Evolutionary conservation across 2,113 vertebrate genomes (phyloP), one percentile per base, ranked within the genome.

Genomic region (Azemiops feae): DNA sequence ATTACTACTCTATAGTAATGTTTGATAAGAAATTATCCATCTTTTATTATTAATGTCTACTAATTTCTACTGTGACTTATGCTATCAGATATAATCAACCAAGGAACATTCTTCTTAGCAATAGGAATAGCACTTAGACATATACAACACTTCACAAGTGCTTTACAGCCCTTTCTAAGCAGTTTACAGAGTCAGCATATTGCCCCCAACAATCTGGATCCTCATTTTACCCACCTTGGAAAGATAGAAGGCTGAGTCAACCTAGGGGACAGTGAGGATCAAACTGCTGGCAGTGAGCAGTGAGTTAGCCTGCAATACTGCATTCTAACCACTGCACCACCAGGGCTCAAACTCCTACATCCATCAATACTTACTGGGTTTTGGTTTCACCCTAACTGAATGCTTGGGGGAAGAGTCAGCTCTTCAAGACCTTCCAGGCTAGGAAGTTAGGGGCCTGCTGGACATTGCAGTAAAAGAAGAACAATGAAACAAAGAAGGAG

Each of bases 401-500:
- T 39, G 69, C 7, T 39, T 39, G 34, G 34, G 4, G 34, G 34
- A 81, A 81, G 69, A 81, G 2, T 39, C n/a, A 81, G 34, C 6
- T 81, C 34, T 39, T 81, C 34, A 34, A 74, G 16, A 5, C 14
- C 2, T 34, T 34, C 69, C 69, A 81, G 69, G 1, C 16, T 81
- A 20, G 2, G 18, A 22, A 6, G 69, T 2, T 39, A 20, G 34
- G 34, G n/a, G 69, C 18, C 34, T 22, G 3, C 34, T 22, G 6
- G 91, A 93, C 27, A 92, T 92, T 25, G 50, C 34, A 43, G 22
- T 64, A 89, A 94, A 94, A 7, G 91, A 5, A 86, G 4, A 3
- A 90, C 3, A 85, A n/a, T 25, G 55, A 43, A 43, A 20, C n/a
- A 94, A 93, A 93, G 39, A 18, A 92, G 92, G 43, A 43, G 87